phyloP scores from a whole-genome alignment of 2,797 vertebrate species.

The Sparidentex hasta region DNA sequence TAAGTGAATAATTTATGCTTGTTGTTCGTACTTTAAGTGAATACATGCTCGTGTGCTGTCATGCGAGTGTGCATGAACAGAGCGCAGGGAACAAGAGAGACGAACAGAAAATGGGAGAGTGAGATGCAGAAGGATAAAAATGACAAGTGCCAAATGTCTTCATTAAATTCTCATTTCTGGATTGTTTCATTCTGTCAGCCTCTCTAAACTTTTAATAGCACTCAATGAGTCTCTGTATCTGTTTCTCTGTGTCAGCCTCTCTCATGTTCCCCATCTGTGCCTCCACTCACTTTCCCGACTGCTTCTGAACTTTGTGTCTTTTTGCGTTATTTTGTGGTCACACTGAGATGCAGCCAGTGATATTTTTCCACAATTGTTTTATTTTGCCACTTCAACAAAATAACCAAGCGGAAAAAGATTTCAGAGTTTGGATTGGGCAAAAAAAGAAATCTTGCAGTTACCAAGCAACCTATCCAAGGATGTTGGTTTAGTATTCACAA shows the following conservation, averaged over 20 bases:
- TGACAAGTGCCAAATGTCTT: slow-evolving; percentile 68
- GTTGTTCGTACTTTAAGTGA: slow-evolving; percentile 18
- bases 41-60: slow-evolving; percentile 18
- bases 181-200: slow-evolving; percentile 57
- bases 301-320: slow-evolving; percentile 26
- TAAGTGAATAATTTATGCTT: slow-evolving; percentile 26
- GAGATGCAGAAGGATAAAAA: slow-evolving; percentile 54
- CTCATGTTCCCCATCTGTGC: slow-evolving; percentile 37
- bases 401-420: too few species aligned
- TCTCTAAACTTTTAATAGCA: slow-evolving; percentile 64
- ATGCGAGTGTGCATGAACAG: slow-evolving; percentile 14
- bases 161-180: slow-evolving; percentile 73
- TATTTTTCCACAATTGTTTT: not conserved
- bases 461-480: too few species aligned
- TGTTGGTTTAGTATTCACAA: too few species aligned
- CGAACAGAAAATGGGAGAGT: slow-evolving; percentile 27
- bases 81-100: slow-evolving; percentile 26
- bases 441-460: too few species aligned
- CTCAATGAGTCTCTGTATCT: slow-evolving; percentile 40
- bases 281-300: slow-evolving; percentile 16
- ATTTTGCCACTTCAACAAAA: not conserved
- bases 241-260: slow-evolving; percentile 27
- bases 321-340: slow-evolving; percentile 3
- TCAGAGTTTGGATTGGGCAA: too few species aligned
- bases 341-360: not conserved